Evolutionary conservation across 2,113 vertebrate species (phyloP).

Genomic region (Erpornis zantholeuca): DNA sequence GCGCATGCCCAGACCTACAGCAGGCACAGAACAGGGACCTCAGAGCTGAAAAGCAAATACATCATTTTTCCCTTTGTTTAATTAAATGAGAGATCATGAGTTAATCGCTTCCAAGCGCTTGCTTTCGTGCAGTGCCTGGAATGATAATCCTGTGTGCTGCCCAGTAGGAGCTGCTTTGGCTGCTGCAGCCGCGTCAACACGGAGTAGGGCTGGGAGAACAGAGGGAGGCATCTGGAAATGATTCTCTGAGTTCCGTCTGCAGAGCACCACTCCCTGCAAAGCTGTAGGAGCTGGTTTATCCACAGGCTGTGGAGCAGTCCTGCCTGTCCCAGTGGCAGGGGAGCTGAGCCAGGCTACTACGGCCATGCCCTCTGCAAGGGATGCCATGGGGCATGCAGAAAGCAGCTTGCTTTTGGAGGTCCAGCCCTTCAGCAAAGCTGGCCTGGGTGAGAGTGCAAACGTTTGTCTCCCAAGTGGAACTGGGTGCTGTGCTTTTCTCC

Average conservation of each 20-base stretch:
- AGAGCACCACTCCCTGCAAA: constrained; percentile 19
- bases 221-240: constrained; percentile 55
- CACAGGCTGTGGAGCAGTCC: background rate
- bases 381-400: background rate
- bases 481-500: background rate
- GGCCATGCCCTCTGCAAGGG: background rate
- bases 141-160: constrained; percentile 41
- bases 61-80: constrained; percentile 57
- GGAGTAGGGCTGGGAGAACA: background rate
- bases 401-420: background rate
- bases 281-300: constrained; percentile 21
- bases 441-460: background rate
- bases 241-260: background rate
- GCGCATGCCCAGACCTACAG: background rate
- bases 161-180: constrained; percentile 58
- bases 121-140: constrained; percentile 62
- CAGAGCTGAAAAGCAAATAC: constrained; percentile 42
- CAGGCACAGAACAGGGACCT: background rate
- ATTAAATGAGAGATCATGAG: constrained; percentile 66
- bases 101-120: constrained; percentile 57
- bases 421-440: background rate
- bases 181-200: background rate
- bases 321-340: background rate
- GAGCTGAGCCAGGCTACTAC: background rate
- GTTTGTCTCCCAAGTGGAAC: background rate